Evolutionary conservation across 2,797 vertebrate genomes (phyloP).

Genomic region (Toxotes lorentzi): DNA sequence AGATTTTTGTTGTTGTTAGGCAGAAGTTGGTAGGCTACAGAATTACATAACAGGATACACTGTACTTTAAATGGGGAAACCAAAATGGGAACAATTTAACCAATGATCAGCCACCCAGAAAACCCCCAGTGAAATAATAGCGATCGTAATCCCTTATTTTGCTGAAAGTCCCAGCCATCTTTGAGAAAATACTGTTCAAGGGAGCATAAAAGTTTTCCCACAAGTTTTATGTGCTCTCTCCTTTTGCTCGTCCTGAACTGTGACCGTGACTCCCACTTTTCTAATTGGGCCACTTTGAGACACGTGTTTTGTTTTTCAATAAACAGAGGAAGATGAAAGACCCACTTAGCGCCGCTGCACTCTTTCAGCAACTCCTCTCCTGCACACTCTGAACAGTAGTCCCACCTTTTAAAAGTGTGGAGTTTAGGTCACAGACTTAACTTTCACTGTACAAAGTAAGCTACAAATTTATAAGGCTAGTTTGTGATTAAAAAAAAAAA

Average conservation of each 20-base stretch:
- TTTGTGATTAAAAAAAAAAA: neutral
- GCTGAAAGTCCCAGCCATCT: neutral
- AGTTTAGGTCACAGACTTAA: slow-evolving; percentile 31
- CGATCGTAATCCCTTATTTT: neutral
- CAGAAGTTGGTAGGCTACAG: slow-evolving; percentile 4
- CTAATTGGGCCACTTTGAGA: slow-evolving; percentile 64
- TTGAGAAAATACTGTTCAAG: neutral
- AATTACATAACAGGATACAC: slow-evolving; percentile 16
- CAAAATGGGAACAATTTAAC: slow-evolving; percentile 4
- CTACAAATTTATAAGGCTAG: neutral
- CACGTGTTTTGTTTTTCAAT: slow-evolving; percentile 77
- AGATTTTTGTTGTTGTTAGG: slow-evolving; percentile 24
- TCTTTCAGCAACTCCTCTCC: slow-evolving; percentile 49
- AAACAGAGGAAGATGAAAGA: slow-evolving; percentile 69
- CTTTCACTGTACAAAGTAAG: slow-evolving; percentile 14
- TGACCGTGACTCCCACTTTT: slow-evolving; percentile 50
- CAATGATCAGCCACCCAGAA: neutral
- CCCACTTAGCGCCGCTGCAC: slow-evolving; percentile 51
- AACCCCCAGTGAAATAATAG: neutral
- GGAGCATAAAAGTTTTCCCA: slow-evolving; percentile 20
- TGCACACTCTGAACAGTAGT: slow-evolving; percentile 31
- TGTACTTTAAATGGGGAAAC: slow-evolving; percentile 7
- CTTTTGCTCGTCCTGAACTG: neutral
- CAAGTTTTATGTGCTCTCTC: slow-evolving; percentile 6
- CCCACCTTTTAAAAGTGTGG: slow-evolving; percentile 8